phyloP scores from a whole-genome alignment of 2,888 invertebrate species.

The Andricus curvator region DNA sequence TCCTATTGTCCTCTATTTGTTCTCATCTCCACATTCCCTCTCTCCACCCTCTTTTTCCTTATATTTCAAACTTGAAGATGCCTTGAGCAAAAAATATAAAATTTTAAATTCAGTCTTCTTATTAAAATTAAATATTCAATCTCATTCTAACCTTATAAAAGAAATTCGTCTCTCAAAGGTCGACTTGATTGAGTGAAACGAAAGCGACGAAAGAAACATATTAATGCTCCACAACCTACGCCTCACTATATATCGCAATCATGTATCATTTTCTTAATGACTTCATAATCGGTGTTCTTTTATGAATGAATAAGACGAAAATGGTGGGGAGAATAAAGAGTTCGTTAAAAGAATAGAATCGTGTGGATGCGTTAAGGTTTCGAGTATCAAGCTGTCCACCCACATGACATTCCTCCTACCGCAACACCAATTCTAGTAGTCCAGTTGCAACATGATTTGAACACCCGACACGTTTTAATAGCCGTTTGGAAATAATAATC shows the following conservation, averaged over 20 bases:
- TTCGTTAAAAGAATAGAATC: background rate
- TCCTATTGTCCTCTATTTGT: too few species aligned
- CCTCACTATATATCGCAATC: background rate
- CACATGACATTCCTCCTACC: conserved; percentile 40
- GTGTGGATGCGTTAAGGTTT: conserved; percentile 50
- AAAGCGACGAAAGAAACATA: background rate
- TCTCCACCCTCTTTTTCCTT: too few species aligned
- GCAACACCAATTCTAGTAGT: background rate
- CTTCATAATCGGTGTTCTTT: background rate
- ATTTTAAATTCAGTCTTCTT: background rate
- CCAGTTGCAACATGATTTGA: background rate
- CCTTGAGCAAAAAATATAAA: too few species aligned
- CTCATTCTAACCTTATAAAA: background rate
- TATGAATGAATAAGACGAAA: background rate
- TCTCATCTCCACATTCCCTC: too few species aligned
- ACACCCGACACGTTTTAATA: background rate
- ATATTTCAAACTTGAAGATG: too few species aligned
- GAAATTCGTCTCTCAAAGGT: background rate
- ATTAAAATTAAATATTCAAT: background rate
- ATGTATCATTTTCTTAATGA: background rate
- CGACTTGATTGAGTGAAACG: background rate
- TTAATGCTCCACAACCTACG: background rate
- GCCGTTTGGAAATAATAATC: background rate
- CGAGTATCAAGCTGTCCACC: conserved; percentile 54
- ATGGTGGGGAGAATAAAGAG: background rate